A percentile compares a stretch with the other conserved stretches of the same genome.
phyloP scores from a whole-genome alignment of 1,140 invertebrate species.

The Ditylenchus dipsaci region DNA sequence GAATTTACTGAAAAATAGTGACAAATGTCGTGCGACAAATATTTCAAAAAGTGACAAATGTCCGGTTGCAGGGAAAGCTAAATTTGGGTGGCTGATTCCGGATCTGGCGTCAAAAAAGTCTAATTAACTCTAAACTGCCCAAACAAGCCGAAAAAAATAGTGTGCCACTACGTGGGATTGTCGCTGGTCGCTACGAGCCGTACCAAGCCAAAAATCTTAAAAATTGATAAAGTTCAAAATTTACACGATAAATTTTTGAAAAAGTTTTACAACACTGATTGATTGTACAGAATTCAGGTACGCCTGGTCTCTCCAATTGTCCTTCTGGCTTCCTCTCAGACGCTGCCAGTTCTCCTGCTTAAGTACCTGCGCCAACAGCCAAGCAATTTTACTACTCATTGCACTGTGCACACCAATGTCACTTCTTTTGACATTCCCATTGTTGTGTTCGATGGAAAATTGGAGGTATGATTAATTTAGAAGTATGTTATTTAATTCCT shows the following conservation, averaged over 20 bases:
- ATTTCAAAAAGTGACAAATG: no score
- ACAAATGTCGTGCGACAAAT: no score
- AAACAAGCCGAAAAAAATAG: no score
- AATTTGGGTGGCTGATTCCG: no score
- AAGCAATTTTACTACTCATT: conserved; percentile 66
- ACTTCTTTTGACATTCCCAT: conserved; percentile 70
- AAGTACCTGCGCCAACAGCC: conserved; percentile 63
- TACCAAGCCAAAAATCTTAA: no score
- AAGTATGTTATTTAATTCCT: not conserved
- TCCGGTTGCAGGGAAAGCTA: no score
- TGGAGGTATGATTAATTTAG: conserved; percentile 59
- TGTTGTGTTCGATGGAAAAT: conserved; percentile 71
- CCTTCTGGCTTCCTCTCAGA: conserved; percentile 65
- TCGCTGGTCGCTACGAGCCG: no score
- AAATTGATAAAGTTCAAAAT: not conserved
- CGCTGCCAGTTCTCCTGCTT: conserved; percentile 64
- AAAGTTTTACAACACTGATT: no score
- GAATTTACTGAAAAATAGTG: no score
- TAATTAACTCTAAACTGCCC: no score
- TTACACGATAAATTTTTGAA: not conserved
- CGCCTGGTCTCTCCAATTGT: conserved; percentile 31
- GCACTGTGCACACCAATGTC: conserved; percentile 71
- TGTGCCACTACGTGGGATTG: no score
- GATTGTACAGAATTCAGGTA: conserved; percentile 23
- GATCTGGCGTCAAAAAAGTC: no score